Conservation (phyloP, 2,888 invertebrate species). For the Agrypnus murinus region DNA sequence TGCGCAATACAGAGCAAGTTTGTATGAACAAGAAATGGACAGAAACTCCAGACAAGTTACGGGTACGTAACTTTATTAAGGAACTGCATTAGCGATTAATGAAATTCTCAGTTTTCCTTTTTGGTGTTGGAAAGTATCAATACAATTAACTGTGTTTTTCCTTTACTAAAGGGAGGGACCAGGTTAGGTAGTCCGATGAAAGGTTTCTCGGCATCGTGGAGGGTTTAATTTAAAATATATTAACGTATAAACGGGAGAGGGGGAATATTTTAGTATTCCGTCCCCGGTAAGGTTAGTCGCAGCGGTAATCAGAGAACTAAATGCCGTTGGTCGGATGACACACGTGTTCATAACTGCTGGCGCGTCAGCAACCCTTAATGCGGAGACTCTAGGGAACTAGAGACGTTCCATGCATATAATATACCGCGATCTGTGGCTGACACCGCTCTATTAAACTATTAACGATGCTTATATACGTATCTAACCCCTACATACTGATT, state of each 20-base stretch:
- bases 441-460: slow-evolving; percentile 66
- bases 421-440: slow-evolving; percentile 52
- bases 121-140: slow-evolving; percentile 37
- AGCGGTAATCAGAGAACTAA: slow-evolving; percentile 66
- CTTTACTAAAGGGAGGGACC: background rate
- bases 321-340: slow-evolving; percentile 62
- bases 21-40: slow-evolving; percentile 68
- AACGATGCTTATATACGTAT: slow-evolving; percentile 51
- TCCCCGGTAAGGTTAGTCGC: slow-evolving; percentile 61
- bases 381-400: slow-evolving; percentile 59
- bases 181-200: no score
- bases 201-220: slow-evolving; percentile 25
- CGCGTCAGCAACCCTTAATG: slow-evolving; percentile 62
- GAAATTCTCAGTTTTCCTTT: slow-evolving; percentile 46
- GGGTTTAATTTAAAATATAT: slow-evolving; percentile 50
- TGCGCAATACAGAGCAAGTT: slow-evolving; percentile 69
- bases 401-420: slow-evolving; percentile 62
- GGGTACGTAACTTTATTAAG: slow-evolving; percentile 50
- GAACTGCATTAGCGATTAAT: slow-evolving; percentile 50
- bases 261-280: slow-evolving; percentile 60
- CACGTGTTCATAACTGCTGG: slow-evolving; percentile 67
- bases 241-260: slow-evolving; percentile 52
- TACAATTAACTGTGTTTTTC: slow-evolving; percentile 43
- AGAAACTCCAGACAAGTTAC: slow-evolving; percentile 49
- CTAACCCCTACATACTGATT: slow-evolving; percentile 33